phyloP scores from a whole-genome alignment of 1,140 invertebrate genomes.

The Mizuhopecten yessoensis region DNA sequence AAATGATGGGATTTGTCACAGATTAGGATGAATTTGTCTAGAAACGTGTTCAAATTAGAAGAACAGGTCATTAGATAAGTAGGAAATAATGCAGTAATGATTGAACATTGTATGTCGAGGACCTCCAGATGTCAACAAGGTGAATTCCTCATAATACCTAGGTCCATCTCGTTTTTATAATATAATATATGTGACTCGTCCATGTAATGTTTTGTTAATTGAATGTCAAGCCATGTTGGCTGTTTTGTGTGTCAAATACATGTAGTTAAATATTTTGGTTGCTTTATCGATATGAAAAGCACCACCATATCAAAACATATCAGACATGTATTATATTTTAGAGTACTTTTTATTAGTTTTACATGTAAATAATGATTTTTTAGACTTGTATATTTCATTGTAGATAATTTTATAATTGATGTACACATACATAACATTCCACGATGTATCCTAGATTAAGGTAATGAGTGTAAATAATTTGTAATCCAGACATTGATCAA shows the following conservation, averaged over 20 bases:
- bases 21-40: no score
- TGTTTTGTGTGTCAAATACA: not conserved
- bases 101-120: no score
- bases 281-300: constrained; percentile 34
- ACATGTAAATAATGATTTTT: not conserved
- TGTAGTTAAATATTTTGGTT: constrained; percentile 29
- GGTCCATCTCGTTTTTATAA: no score
- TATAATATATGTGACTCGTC: not conserved
- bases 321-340: constrained; percentile 1
- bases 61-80: no score
- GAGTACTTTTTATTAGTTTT: not conserved
- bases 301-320: constrained; percentile 34
- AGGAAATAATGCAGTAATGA: no score
- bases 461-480: constrained; percentile 29
- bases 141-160: no score
- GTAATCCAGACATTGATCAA: not conserved
- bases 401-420: constrained; percentile 14
- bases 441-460: not conserved
- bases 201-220: not conserved
- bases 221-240: not conserved
- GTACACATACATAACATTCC: constrained; percentile 38
- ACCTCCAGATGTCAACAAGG: no score
- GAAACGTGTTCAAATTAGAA: no score
- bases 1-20: no score
- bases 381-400: not conserved